Evolutionary conservation across 2,113 vertebrate species (phyloP).

Genomic region (Trichomycterus rosablanca): DNA sequence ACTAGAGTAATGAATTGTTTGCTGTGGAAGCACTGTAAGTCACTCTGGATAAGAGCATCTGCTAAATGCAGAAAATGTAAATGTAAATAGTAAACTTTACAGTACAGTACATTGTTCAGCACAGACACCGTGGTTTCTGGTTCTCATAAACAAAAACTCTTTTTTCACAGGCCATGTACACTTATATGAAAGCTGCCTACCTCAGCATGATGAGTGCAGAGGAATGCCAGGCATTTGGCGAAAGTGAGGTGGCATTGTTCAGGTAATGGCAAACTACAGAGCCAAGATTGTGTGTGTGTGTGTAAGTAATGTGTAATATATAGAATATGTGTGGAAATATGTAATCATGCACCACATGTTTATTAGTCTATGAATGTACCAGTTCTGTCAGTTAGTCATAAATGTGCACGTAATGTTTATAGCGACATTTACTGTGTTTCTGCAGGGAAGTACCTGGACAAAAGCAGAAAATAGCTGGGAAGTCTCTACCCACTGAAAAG

Average conservation of each 20-base stretch:
- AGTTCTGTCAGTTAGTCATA: not conserved
- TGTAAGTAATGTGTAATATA: not conserved
- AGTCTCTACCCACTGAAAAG: slow-evolving; percentile 96
- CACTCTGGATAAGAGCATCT: too few species aligned
- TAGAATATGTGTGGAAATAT: too few species aligned
- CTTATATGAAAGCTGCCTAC: slow-evolving; percentile 97
- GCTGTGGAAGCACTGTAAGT: too few species aligned
- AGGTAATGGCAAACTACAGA: slow-evolving; percentile 65
- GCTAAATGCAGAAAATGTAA: too few species aligned
- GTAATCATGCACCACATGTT: not conserved
- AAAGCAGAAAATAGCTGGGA: slow-evolving; percentile 98
- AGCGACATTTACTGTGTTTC: slow-evolving; percentile 1
- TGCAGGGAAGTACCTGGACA: slow-evolving; percentile 83
- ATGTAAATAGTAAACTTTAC: too few species aligned
- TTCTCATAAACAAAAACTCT: slow-evolving; percentile 9
- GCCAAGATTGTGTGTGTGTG: slow-evolving; percentile 1
- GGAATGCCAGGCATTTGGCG: slow-evolving; percentile 86
- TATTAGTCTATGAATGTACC: not conserved
- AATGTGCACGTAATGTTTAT: not conserved
- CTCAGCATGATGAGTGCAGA: slow-evolving; percentile 91
- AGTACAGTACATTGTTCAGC: not conserved
- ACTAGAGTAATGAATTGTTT: too few species aligned
- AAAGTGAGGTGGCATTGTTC: slow-evolving; percentile 80
- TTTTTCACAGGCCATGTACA: slow-evolving; percentile 82
- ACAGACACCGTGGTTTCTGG: too few species aligned